Conservation (phyloP, 2,797 vertebrate genomes). For the Parotocinclus haroldoi region DNA sequence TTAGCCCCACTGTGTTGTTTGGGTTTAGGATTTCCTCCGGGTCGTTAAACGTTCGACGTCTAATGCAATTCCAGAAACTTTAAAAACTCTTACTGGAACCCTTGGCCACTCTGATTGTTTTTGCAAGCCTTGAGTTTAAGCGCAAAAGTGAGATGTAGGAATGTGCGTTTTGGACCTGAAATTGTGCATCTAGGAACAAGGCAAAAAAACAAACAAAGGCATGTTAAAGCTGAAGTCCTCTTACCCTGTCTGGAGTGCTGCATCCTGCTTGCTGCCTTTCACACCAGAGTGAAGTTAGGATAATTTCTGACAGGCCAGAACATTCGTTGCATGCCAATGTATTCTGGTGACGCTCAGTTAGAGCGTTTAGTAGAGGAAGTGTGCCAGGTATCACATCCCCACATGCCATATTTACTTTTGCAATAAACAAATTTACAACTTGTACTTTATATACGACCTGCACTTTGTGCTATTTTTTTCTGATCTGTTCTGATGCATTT, state of each 20-base stretch:
- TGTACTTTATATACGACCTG: too few relatives aligned
- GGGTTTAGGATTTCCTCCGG: slow-evolving; percentile 44
- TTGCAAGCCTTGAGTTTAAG: slow-evolving; percentile 39
- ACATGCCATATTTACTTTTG: too few relatives aligned
- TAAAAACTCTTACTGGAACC: slow-evolving; percentile 39
- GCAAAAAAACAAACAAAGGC: slow-evolving; percentile 45
- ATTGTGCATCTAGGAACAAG: slow-evolving; percentile 38
- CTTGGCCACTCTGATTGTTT: slow-evolving; percentile 40
- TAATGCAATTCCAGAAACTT: slow-evolving; percentile 13
- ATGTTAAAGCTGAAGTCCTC: slow-evolving; percentile 25
- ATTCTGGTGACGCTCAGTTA: slow-evolving; percentile 14
- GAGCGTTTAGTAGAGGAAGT: too few relatives aligned
- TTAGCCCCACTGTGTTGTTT: slow-evolving; percentile 39
- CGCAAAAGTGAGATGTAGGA: slow-evolving; percentile 33
- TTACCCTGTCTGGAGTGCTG: slow-evolving; percentile 24
- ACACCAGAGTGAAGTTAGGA: slow-evolving; percentile 33
- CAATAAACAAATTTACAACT: too few relatives aligned
- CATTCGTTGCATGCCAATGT: slow-evolving; percentile 34
- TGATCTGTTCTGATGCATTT: too few relatives aligned
- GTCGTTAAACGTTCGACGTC: slow-evolving; percentile 35
- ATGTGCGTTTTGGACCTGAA: slow-evolving; percentile 37
- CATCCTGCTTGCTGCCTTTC: slow-evolving; percentile 39
- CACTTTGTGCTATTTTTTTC: too few relatives aligned
- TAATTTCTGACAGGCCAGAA: slow-evolving; percentile 42
- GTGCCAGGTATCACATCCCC: too few relatives aligned